Evolutionary conservation across 2,888 invertebrate genomes (phyloP), one percentile per base, ranked within the genome.

Genomic region (Germaria angustata): DNA sequence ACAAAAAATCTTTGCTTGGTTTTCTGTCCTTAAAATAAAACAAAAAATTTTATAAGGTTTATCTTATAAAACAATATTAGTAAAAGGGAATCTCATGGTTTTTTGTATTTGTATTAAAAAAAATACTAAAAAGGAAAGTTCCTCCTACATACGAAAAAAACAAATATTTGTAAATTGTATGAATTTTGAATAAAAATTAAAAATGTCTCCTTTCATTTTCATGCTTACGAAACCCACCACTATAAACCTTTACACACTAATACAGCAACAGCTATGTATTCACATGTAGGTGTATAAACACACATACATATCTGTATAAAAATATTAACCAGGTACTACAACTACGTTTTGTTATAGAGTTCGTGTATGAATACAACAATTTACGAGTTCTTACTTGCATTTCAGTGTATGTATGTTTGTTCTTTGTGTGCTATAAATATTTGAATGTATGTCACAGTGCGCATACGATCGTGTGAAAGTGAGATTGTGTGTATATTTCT

Each of bases 1-100:
- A 79, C 59, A 84, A 63, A 85, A 80, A 75, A 85, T 84, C 79
- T 87, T 87, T 88, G 88, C 87, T 88, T 88, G 88, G 88, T 88
- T 87, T 88, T 88, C 88, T 87, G 87, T 86, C 88, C 86, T 87
- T 41, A 49, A 69, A 75, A 75, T 53, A 49, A 78, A 78, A 78
- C 32, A 11, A 13, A 55, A 71, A 57, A 49, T 34, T 53, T 44
- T 61, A 61, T 39, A 39, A 49, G n/a, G 34, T 59, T 46, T 44
- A 32, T 36, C 46, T 55, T 51, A 49, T n/a, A n/a, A n/a, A n/a
- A n/a, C n/a, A n/a, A n/a, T n/a, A n/a, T n/a, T n/a, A n/a, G n/a
- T n/a, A n/a, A n/a, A n/a, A 72, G 39, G 46, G 46, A 36, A 34
- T 44, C 49, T 72, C 28, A 41, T 55, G 68, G 53, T 61, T 65